These are phyloP conservation scores for Psylliodes chrysocephalus DNA, from an alignment of 2,888 invertebrate species.

Conservation along the genomic window DNA sequence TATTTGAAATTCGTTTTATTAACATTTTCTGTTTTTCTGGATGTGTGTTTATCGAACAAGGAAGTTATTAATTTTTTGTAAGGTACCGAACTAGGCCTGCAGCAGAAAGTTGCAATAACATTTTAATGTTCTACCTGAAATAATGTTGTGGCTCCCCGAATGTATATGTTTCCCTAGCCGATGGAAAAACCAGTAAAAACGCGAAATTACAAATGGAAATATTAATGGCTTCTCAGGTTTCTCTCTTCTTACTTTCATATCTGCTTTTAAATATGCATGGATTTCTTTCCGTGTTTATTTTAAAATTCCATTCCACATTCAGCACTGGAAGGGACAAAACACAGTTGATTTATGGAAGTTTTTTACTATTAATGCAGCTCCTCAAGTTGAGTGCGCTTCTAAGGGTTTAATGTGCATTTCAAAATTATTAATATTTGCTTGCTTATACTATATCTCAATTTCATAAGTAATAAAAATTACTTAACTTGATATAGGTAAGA, in stretches of 20 bases:
- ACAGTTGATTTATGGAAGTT: background rate
- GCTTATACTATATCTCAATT: too few species aligned
- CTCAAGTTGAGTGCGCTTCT: background rate
- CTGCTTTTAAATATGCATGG: conserved; percentile 38
- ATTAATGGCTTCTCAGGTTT: conserved; percentile 52
- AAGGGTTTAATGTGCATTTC: too few species aligned
- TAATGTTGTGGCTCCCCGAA: conserved; percentile 56
- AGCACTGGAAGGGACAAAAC: conserved; percentile 6
- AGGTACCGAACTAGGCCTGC: background rate
- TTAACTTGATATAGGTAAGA: too few species aligned
- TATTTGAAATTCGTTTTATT: too few species aligned
- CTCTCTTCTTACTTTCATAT: conserved; percentile 43
- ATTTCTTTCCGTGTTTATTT: conserved; percentile 33
- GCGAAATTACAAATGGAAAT: conserved; percentile 56
- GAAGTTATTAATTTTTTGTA: conserved; percentile 16
- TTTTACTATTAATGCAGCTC: background rate
- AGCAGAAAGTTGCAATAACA: conserved; percentile 35
- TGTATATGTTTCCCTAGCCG: conserved; percentile 50
- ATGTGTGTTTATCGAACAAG: background rate
- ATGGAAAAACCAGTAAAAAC: conserved; percentile 36
- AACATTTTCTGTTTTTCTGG: too few species aligned
- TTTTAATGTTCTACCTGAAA: conserved; percentile 51
- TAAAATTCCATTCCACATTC: conserved; percentile 13
- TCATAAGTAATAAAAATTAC: too few species aligned
- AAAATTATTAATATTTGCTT: too few species aligned